phyloP scores from a whole-genome alignment of 2,888 invertebrate genomes.

The Laothoe populi region DNA sequence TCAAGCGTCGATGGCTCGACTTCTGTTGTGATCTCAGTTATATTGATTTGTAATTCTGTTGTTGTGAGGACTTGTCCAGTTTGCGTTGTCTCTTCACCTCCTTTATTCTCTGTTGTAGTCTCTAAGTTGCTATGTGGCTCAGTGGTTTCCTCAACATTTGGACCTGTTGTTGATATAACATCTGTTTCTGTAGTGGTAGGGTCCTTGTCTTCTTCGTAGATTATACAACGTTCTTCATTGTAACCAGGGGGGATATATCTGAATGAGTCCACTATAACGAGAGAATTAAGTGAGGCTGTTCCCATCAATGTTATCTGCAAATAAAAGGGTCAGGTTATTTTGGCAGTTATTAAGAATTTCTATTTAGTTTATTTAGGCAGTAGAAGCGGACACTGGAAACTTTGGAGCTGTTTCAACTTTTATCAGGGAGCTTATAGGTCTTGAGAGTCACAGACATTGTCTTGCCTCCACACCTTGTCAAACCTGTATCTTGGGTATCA shows the following conservation, averaged over 20 bases:
- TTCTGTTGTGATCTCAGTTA: conserved; percentile 18
- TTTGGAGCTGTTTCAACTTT: too few species aligned
- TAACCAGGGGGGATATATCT: conserved; percentile 43
- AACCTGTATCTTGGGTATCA: too few species aligned
- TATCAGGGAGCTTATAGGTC: too few species aligned
- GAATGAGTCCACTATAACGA: conserved; percentile 49
- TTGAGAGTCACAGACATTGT: too few species aligned
- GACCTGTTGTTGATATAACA: not conserved
- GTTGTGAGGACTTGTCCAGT: not conserved
- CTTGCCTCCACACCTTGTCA: too few species aligned
- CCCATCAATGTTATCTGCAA: conserved; percentile 50
- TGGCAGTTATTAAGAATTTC: not conserved
- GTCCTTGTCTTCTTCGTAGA: conserved; percentile 37
- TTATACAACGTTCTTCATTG: conserved; percentile 39
- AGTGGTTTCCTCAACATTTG: not conserved
- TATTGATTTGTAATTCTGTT: not conserved
- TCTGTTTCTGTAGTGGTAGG: conserved; percentile 17
- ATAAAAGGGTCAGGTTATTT: conserved; percentile 19
- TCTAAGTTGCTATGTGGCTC: not conserved
- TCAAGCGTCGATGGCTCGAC: not conserved
- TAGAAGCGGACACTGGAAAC: too few species aligned
- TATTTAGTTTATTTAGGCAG: too few species aligned
- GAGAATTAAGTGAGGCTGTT: conserved; percentile 36
- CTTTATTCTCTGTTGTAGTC: not conserved
- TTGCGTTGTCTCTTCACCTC: not conserved